A percentile compares a stretch with the other conserved stretches of the same genome.
Evolutionary conservation across 2,888 invertebrate species (phyloP).

Genomic region (Drosophila silvestris): DNA sequence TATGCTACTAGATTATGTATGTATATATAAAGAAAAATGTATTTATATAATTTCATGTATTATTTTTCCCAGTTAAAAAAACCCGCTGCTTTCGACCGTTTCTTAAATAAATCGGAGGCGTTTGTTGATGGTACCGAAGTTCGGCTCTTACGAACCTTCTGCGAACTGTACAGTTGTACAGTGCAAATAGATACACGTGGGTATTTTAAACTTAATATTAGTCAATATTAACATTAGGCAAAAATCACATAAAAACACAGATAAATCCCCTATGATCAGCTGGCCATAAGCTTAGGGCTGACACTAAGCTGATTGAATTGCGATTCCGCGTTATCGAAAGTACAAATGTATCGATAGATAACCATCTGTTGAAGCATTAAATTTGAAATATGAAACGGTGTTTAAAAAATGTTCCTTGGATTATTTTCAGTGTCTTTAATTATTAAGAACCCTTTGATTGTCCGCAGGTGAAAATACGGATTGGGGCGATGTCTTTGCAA

Average conservation of each 20-base stretch:
- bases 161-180: constrained; percentile 85
- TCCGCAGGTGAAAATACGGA: constrained; percentile 75
- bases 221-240: neutral
- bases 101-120: constrained; percentile 42
- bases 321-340: neutral
- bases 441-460: neutral
- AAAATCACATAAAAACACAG: neutral
- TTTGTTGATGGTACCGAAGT: constrained; percentile 87
- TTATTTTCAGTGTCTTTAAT: neutral
- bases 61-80: constrained; percentile 42
- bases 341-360: neutral
- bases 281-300: neutral
- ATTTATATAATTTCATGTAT: too few species aligned
- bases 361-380: neutral
- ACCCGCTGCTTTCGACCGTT: constrained; percentile 60
- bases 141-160: constrained; percentile 83
- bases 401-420: neutral
- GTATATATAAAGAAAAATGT: constrained; percentile 5
- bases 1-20: constrained; percentile 72
- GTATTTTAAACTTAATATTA: constrained; percentile 13
- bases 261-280: constrained; percentile 2
- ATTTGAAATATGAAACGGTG: neutral
- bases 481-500: constrained; percentile 89
- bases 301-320: neutral
- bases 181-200: constrained; percentile 82